Conservation (phyloP, 2,113 vertebrate species). For the Chaetodon auriga region DNA sequence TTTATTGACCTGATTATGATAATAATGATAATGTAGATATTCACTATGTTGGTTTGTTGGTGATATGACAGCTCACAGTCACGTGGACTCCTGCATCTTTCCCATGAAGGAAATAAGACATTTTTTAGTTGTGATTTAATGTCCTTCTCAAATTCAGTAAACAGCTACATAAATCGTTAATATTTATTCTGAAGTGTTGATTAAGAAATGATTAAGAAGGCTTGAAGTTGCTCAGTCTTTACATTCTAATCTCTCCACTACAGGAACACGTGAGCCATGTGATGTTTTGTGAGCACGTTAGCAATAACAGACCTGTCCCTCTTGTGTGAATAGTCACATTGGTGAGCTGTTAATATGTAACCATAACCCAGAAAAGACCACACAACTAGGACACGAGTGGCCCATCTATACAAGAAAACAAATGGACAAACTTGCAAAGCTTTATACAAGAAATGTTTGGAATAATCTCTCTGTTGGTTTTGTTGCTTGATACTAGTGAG, state of each 20-base stretch:
- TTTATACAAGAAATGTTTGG: neutral
- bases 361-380: conserved; percentile 29
- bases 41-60: neutral
- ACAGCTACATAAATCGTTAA: neutral
- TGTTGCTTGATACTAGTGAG: conserved; percentile 14
- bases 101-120: neutral
- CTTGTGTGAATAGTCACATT: neutral
- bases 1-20: neutral
- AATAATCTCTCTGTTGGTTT: neutral
- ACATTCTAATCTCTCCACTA: neutral
- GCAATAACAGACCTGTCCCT: neutral
- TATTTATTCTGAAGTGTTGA: too few relatives aligned
- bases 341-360: conserved; percentile 54
- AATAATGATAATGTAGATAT: neutral
- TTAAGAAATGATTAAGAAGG: too few relatives aligned
- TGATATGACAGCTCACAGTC: neutral
- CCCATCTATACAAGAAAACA: conserved; percentile 15
- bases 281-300: conserved; percentile 1
- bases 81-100: neutral
- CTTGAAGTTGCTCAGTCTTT: neutral
- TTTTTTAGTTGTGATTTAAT: neutral
- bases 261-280: neutral
- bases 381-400: conserved; percentile 2
- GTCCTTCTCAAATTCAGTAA: neutral
- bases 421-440: neutral